Evolutionary conservation across 2,113 vertebrate genomes (phyloP).

Genomic region (Microcebus lehilahytsara): DNA sequence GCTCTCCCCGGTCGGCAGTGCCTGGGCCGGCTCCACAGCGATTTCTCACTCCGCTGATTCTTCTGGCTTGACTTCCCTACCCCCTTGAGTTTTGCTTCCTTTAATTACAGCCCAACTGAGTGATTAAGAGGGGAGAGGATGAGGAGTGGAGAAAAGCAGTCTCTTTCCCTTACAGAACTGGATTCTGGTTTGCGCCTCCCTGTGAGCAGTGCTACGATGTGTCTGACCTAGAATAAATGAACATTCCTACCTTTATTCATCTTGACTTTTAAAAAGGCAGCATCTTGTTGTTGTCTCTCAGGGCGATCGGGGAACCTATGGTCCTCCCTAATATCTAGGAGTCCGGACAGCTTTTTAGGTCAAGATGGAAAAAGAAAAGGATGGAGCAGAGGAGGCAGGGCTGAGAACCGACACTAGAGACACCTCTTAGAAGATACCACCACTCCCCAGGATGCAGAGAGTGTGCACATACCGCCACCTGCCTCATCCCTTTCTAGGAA

Average conservation of each 20-base stretch:
- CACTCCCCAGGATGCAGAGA: neutral
- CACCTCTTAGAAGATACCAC: neutral
- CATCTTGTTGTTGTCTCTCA: neutral
- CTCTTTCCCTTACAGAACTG: neutral
- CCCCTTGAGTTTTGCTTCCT: neutral
- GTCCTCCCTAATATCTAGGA: slow-evolving; percentile 51
- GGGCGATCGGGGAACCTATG: neutral
- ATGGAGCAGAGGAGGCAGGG: accelerated
- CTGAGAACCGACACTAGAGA: neutral
- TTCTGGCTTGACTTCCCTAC: neutral
- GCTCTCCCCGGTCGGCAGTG: neutral
- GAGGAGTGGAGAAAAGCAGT: neutral
- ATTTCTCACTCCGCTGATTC: neutral
- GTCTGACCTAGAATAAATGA: slow-evolving; percentile 42
- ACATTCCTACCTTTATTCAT: slow-evolving; percentile 56
- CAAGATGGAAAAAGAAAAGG: neutral
- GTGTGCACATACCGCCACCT: neutral
- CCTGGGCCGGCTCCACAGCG: neutral
- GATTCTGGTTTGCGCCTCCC: slow-evolving; percentile 7
- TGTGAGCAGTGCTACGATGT: accelerated
- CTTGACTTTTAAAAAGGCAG: slow-evolving; percentile 62
- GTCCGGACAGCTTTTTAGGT: slow-evolving; percentile 22
- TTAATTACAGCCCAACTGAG: neutral
- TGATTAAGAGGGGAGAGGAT: neutral
- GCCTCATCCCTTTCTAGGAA: neutral